Conservation (phyloP, 2,888 invertebrate genomes). For the Tryphoninae sp. region DNA sequence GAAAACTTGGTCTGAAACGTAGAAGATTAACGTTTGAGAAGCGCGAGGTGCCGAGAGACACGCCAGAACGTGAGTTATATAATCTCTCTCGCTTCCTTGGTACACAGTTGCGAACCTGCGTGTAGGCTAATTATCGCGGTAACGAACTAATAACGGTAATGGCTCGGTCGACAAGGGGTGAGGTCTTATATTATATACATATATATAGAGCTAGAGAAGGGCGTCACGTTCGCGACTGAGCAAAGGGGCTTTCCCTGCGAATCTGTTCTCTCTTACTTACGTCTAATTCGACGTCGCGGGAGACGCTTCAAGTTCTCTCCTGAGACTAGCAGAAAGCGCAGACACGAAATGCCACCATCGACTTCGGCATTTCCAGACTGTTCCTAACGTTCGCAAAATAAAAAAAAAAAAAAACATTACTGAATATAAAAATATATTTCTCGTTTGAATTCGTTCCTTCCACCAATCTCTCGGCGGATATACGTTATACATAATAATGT, state of each 20-base stretch:
- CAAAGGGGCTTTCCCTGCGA: slow-evolving; percentile 40
- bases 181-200: neutral
- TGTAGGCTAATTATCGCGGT: slow-evolving; percentile 64
- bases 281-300: slow-evolving; percentile 58
- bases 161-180: slow-evolving; percentile 58
- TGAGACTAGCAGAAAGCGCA: slow-evolving; percentile 61
- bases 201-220: neutral
- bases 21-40: slow-evolving; percentile 50
- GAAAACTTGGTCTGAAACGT: slow-evolving; percentile 48
- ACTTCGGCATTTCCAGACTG: neutral
- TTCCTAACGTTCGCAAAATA: neutral
- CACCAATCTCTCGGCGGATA: neutral
- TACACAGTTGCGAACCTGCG: slow-evolving; percentile 29
- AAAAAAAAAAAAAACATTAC: neutral
- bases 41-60: slow-evolving; percentile 42
- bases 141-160: slow-evolving; percentile 69
- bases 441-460: neutral
- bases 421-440: neutral
- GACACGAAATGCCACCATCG: slow-evolving; percentile 49
- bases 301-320: slow-evolving; percentile 52
- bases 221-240: slow-evolving; percentile 31
- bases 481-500: neutral
- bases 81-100: slow-evolving; percentile 28
- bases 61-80: slow-evolving; percentile 40
- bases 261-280: slow-evolving; percentile 19